A percentile compares a stretch with the other conserved stretches of the same genome.
phyloP scores from a whole-genome alignment of 2,888 invertebrate species.

The Melipona beecheii region DNA sequence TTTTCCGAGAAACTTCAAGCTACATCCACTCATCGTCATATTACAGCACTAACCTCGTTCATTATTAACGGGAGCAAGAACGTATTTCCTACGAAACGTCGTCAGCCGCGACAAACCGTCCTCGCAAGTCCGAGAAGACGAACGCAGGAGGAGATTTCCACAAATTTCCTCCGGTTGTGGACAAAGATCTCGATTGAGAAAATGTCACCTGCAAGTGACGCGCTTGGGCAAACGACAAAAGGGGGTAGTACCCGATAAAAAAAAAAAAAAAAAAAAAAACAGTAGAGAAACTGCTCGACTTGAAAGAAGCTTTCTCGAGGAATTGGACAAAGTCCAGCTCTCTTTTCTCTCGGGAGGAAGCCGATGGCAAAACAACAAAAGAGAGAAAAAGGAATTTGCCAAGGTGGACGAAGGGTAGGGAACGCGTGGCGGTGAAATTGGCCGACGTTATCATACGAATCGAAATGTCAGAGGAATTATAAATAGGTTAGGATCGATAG shows the following conservation, averaged over 20 bases:
- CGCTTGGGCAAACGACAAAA: background rate
- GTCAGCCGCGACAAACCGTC: no score
- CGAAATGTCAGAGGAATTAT: slow-evolving; percentile 82
- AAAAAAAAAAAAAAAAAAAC: background rate
- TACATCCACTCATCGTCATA: no score
- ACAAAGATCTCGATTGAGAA: background rate
- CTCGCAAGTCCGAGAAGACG: background rate
- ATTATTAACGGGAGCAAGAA: no score
- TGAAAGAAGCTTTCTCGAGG: background rate
- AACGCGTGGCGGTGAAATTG: slow-evolving; percentile 33
- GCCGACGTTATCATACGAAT: slow-evolving; percentile 73
- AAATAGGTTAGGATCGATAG: slow-evolving; percentile 82
- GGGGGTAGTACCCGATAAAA: background rate
- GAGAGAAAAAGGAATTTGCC: background rate
- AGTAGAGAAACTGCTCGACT: background rate
- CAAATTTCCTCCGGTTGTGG: no score
- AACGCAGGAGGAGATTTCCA: background rate
- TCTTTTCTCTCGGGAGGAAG: background rate
- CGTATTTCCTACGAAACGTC: no score
- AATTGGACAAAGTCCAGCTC: background rate
- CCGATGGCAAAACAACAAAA: background rate
- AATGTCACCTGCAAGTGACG: background rate
- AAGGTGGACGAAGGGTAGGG: background rate
- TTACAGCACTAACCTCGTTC: no score
- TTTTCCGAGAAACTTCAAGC: no score